Conservation (phyloP, 2,888 invertebrate species). For the Campoplex capitator region DNA sequence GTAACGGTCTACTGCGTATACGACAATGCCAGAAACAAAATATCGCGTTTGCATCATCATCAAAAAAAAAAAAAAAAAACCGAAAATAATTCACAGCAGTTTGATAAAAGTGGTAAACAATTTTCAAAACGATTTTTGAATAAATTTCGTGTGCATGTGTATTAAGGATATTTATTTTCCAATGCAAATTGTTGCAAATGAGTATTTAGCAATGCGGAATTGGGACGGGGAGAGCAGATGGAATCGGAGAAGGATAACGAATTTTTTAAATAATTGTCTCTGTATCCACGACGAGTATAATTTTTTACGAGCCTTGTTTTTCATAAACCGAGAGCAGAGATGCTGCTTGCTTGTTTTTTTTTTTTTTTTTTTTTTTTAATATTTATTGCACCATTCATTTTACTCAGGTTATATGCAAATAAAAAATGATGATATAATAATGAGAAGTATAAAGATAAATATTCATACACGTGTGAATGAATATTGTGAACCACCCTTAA, state of each 20-base stretch:
- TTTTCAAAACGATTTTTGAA: background rate
- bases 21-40: background rate
- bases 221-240: background rate
- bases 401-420: background rate
- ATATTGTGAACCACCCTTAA: slow-evolving; percentile 36
- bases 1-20: background rate
- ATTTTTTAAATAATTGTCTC: background rate
- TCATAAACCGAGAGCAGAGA: background rate
- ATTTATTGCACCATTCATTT: background rate
- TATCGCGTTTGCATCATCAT: background rate
- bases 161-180: background rate
- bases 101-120: background rate
- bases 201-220: background rate
- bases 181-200: background rate
- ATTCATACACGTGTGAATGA: background rate
- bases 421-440: background rate
- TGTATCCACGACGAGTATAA: background rate
- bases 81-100: background rate
- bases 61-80: background rate
- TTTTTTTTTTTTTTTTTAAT: background rate
- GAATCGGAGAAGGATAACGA: background rate
- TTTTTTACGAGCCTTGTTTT: background rate
- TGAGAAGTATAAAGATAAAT: background rate
- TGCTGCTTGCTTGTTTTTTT: too few species aligned
- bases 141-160: background rate